These are phyloP conservation scores for Saguinus imperator DNA, from an alignment of 2,113 vertebrate species.

Conservation along the genomic window DNA sequence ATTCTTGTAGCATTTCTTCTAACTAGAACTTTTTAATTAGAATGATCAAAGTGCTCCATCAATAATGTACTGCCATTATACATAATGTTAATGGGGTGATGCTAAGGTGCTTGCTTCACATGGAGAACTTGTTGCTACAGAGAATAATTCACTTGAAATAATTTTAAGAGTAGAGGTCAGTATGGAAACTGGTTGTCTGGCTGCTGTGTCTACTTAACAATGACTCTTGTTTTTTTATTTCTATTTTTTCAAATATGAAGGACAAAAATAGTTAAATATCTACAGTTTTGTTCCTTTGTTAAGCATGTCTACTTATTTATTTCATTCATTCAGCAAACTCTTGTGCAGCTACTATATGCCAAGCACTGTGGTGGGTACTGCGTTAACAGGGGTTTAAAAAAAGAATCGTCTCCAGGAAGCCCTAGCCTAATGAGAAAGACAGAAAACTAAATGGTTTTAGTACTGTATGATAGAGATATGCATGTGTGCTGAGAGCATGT, in stretches of 20 bases:
- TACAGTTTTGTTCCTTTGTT: constrained; percentile 8
- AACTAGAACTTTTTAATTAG: background rate
- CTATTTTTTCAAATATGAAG: background rate
- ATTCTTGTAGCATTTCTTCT: background rate
- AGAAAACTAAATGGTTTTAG: background rate
- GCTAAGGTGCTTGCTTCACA: background rate
- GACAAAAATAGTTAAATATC: background rate
- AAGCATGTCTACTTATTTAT: background rate
- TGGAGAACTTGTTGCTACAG: background rate
- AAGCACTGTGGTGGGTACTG: background rate
- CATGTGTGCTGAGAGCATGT: background rate
- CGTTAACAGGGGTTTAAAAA: background rate
- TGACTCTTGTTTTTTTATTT: background rate
- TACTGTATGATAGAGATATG: background rate
- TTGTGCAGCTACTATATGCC: background rate
- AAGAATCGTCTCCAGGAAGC: background rate
- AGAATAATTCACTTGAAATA: background rate
- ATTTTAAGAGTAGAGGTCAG: background rate
- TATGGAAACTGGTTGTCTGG: background rate
- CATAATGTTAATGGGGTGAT: background rate
- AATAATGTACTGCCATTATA: background rate
- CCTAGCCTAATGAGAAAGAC: background rate
- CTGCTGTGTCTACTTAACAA: background rate
- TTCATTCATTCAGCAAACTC: background rate
- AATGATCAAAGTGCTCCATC: background rate